Evolutionary conservation across 2,888 invertebrate species (phyloP).

Genomic region (Campoplex nolae): DNA sequence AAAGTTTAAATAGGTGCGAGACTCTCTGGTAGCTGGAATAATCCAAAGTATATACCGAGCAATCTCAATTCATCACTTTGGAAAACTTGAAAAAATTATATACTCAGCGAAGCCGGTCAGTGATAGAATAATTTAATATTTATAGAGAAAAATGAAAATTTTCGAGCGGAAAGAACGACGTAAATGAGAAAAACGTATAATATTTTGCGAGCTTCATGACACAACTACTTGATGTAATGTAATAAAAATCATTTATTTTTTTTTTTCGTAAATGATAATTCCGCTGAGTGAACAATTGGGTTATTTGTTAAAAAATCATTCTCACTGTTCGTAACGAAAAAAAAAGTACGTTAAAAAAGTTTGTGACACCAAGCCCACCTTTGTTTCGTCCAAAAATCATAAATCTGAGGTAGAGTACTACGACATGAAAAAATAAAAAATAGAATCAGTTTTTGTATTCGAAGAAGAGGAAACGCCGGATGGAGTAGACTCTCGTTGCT

Average conservation of each 20-base stretch:
- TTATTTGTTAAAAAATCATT: neutral
- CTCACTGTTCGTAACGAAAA: neutral
- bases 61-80: conserved; percentile 41
- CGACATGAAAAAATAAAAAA: conserved; percentile 19
- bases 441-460: conserved; percentile 23
- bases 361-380: neutral
- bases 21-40: neutral
- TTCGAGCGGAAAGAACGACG: neutral
- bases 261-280: neutral
- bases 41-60: conserved; percentile 30
- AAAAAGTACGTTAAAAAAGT: neutral
- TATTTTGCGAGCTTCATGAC: neutral
- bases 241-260: neutral
- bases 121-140: conserved; percentile 16
- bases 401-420: conserved; percentile 17
- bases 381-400: conserved; percentile 25
- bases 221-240: neutral
- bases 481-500: conserved; percentile 55
- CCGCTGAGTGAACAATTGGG: neutral
- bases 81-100: conserved; percentile 7
- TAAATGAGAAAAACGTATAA: neutral
- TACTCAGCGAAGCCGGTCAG: neutral
- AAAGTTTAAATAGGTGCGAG: conserved; percentile 39
- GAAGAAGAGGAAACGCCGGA: conserved; percentile 51
- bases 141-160: neutral